A percentile compares a stretch with the other conserved stretches of the same genome.
These are phyloP conservation scores for Sarcophaga caerulescens DNA, from an alignment of 2,888 invertebrate species.

Conservation along the genomic window DNA sequence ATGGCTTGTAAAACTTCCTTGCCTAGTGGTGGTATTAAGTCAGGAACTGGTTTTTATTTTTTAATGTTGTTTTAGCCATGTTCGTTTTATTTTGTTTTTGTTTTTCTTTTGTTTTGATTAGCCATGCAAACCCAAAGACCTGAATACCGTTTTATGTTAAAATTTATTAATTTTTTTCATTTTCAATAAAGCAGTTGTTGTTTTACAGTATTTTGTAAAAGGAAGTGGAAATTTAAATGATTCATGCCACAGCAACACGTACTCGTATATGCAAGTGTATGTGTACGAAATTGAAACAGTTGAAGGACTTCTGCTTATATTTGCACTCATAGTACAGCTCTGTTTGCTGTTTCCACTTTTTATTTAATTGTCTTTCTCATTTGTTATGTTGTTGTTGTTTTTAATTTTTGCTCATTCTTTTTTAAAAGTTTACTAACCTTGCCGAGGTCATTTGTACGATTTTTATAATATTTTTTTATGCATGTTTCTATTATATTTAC, in stretches of 20 bases:
- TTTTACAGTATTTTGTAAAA: conserved; percentile 52
- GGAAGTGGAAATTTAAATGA: conserved; percentile 62
- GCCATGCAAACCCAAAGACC: conserved; percentile 64
- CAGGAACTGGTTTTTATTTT: conserved; percentile 64
- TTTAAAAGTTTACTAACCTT: conserved; percentile 61
- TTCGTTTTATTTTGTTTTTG: neutral
- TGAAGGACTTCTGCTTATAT: conserved; percentile 56
- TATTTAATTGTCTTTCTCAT: too few relatives aligned
- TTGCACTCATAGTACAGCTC: neutral
- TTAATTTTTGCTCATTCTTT: conserved; percentile 15
- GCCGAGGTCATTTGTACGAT: conserved; percentile 54
- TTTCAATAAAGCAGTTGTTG: conserved; percentile 31
- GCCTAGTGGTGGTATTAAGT: conserved; percentile 41
- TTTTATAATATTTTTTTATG: neutral
- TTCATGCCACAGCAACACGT: conserved; percentile 26
- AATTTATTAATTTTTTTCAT: conserved; percentile 17
- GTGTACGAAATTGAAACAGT: conserved; percentile 41
- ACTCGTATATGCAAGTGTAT: neutral
- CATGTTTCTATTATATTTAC: conserved; percentile 22
- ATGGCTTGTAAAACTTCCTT: conserved; percentile 44
- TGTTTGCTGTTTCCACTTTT: too few relatives aligned
- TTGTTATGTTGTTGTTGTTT: neutral
- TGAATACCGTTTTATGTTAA: conserved; percentile 50
- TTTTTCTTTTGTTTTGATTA: conserved; percentile 40
- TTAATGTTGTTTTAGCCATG: neutral